Percentiles rank a stretch among this genome's conserved stretches.
Evolutionary conservation across 2,113 vertebrate species (phyloP).

Genomic region (Poicephalus gulielmi): DNA sequence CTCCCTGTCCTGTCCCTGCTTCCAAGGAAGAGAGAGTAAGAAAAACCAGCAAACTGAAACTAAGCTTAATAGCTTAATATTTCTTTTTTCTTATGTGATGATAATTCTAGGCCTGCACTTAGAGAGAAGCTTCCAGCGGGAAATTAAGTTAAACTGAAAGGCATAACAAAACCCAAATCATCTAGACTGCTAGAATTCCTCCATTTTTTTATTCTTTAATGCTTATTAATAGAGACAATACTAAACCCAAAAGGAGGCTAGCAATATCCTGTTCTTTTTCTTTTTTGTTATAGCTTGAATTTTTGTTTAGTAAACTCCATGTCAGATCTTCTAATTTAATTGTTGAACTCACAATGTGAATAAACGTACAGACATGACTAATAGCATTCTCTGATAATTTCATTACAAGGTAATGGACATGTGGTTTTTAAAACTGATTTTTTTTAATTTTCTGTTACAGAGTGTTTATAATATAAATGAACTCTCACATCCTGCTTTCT

Average conservation of each 20-base stretch:
- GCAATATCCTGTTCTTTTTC: not conserved
- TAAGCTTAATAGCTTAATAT: not conserved
- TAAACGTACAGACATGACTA: conserved; percentile 44
- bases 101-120: conserved; percentile 35
- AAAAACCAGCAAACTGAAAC: conserved; percentile 12
- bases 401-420: conserved; percentile 16
- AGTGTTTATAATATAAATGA: conserved; percentile 39
- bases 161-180: conserved; percentile 52
- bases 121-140: conserved; percentile 46
- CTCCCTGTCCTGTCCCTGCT: not conserved
- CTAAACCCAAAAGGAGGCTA: conserved; percentile 41
- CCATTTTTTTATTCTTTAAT: conserved; percentile 47
- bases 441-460: not conserved
- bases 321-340: conserved; percentile 48
- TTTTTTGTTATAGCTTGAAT: not conserved
- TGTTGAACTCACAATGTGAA: conserved; percentile 38
- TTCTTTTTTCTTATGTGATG: not conserved
- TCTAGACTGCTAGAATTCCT: conserved; percentile 27
- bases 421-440: not conserved
- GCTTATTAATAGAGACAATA: conserved; percentile 62
- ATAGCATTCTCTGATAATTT: conserved; percentile 31
- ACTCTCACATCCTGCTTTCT: not conserved
- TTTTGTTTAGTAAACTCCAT: conserved; percentile 58
- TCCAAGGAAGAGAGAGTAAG: not conserved
- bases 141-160: conserved; percentile 68